These are phyloP conservation scores for Asbolus verrucosus DNA, from an alignment of 1,140 invertebrate genomes.

Conservation along the genomic window DNA sequence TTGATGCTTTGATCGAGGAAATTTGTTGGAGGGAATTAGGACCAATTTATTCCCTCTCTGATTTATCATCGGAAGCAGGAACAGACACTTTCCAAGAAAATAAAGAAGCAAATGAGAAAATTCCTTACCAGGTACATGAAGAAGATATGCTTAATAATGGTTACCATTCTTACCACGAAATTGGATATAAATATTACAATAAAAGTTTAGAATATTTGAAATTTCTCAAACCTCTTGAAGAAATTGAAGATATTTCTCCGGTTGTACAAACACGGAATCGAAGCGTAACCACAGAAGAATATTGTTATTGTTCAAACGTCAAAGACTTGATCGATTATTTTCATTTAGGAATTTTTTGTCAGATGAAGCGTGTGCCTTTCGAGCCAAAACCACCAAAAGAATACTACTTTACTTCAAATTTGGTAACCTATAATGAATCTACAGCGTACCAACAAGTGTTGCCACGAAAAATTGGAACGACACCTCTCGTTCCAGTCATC, in stretches of 20 bases:
- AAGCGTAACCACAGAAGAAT: neutral
- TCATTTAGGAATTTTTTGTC: constrained; percentile 7
- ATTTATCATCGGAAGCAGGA: too few species aligned
- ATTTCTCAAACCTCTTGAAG: neutral
- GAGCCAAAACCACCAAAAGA: neutral
- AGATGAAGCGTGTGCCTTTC: constrained; percentile 2
- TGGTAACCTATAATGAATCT: neutral
- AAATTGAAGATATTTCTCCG: neutral
- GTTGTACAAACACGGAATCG: neutral
- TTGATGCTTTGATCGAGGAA: constrained; percentile 3
- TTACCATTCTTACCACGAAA: neutral
- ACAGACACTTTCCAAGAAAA: too few species aligned
- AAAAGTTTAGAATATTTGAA: constrained; percentile 5
- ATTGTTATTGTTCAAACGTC: neutral
- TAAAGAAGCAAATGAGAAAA: too few species aligned
- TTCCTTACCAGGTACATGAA: constrained; percentile 2
- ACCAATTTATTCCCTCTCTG: constrained; percentile 3
- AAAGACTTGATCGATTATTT: constrained; percentile 7
- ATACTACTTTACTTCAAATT: neutral
- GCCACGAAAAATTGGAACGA: neutral
- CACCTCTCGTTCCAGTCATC: too few species aligned
- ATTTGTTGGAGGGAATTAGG: neutral
- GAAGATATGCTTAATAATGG: constrained; percentile 2
- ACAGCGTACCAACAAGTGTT: neutral
- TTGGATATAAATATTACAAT: constrained; percentile 6